phyloP scores from a whole-genome alignment of 92 coral and sea anemone species.

The Bergia puertoricense region DNA sequence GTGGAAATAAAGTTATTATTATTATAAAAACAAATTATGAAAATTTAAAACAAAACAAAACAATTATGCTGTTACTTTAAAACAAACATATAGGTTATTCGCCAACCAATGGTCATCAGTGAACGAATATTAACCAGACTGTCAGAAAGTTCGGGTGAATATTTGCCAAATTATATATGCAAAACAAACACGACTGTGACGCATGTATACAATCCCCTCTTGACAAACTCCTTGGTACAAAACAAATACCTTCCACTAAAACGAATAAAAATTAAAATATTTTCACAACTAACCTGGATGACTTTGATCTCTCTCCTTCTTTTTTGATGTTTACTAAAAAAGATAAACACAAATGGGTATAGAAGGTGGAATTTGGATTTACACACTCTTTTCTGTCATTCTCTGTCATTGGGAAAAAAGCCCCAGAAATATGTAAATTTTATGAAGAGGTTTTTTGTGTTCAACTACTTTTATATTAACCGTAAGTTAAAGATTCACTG shows the following conservation, averaged over 20 bases:
- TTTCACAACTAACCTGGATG: slow-evolving; percentile 61
- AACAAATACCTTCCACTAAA: no score
- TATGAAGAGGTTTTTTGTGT: background rate
- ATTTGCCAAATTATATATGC: background rate
- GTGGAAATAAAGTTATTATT: no score
- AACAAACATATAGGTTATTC: no score
- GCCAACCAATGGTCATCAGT: no score
- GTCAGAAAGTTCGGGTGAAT: no score
- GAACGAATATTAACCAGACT: no score
- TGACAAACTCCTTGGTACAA: background rate
- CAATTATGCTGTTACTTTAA: no score
- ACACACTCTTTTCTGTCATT: background rate
- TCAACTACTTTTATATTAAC: background rate
- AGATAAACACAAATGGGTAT: background rate
- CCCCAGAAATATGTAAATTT: no score
- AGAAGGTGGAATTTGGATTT: background rate
- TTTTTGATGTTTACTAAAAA: slow-evolving; percentile 66
- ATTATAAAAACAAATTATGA: no score
- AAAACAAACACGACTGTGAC: background rate
- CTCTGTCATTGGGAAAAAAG: background rate
- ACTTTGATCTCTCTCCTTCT: slow-evolving; percentile 67
- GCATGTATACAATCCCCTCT: background rate
- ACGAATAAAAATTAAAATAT: background rate
- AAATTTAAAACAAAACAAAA: no score
- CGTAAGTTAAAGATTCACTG: background rate